phyloP scores from a whole-genome alignment of 2,797 vertebrate genomes.

The Cichlasoma orientale region DNA sequence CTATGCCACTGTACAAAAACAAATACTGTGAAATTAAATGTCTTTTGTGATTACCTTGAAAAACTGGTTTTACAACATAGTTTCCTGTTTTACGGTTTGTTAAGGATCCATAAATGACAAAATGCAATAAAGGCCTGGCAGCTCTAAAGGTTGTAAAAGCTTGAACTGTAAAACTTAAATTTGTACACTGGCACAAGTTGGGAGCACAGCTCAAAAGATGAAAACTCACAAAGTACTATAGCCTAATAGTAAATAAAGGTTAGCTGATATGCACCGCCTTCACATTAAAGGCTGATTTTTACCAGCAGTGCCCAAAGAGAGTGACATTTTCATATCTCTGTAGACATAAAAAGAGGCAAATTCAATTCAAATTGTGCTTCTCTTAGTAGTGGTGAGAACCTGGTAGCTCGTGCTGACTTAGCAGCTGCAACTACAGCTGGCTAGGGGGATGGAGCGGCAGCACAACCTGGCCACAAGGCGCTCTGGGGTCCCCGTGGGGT shows the following conservation, averaged over 20 bases:
- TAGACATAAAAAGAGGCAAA: conserved; percentile 9
- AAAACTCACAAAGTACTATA: not conserved
- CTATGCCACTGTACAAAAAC: not conserved
- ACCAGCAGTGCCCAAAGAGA: not conserved
- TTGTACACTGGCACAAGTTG: conserved; percentile 14
- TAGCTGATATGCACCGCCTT: not conserved
- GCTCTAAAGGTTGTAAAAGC: not conserved
- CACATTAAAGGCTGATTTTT: not conserved
- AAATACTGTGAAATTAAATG: conserved; percentile 28
- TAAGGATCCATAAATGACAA: conserved; percentile 19
- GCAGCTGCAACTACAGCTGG: conserved; percentile 66
- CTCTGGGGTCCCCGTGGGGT: conserved; percentile 40
- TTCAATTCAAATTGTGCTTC: conserved; percentile 10
- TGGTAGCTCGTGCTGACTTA: conserved; percentile 47
- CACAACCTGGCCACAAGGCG: conserved; percentile 60
- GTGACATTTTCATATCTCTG: not conserved
- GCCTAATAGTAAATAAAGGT: not conserved
- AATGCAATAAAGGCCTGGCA: conserved; percentile 24
- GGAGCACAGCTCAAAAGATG: not conserved
- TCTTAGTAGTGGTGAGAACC: conserved; percentile 11
- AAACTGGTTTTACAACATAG: conserved; percentile 20
- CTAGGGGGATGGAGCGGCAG: conserved; percentile 34
- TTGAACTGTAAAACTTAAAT: conserved; percentile 12
- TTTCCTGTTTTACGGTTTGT: conserved; percentile 27
- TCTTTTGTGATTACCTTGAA: conserved; percentile 17